phyloP scores from a whole-genome alignment of 2,113 vertebrate genomes.

The rabbit (Oryctolagus cuniculus) region mOryCun1.1 NC_091444.1:7281001-7281500 shows the following conservation, averaged over 20 bases:
- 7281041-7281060: constrained; percentile 73
- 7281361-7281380: not conserved
- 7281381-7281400: not conserved
- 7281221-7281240: not conserved
- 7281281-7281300: not conserved
- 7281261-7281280: not conserved
- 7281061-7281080: constrained; percentile 73
- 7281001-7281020: constrained; percentile 92
- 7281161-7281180: constrained; percentile 71
- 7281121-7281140: constrained; percentile 65
- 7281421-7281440: not conserved
- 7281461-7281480: not conserved
- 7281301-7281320: not conserved
- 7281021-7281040: constrained; percentile 86
- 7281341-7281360: not conserved
- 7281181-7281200: not conserved
- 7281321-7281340: not conserved
- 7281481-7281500: not conserved
- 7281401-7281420: not conserved
- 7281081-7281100: not conserved
- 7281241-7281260: not conserved
- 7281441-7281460: not conserved
- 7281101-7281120: constrained; percentile 74
- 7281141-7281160: constrained; percentile 69
- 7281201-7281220: not conserved